Conservation (phyloP, 2,113 vertebrate genomes). For the Uria aalge region DNA sequence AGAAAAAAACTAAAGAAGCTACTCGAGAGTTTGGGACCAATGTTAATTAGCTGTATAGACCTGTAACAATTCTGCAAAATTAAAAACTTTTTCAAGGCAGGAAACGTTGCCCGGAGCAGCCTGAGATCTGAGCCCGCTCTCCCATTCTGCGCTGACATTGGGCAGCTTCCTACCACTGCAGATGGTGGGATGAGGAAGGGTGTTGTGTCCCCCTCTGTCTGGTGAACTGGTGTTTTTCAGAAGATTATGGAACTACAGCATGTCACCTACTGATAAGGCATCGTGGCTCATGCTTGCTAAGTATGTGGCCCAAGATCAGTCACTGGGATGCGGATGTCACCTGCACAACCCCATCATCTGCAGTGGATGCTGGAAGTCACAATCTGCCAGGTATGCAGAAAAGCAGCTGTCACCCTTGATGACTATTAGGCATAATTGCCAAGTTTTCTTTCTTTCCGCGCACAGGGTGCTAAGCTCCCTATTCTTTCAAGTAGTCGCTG, state of each 20-base stretch:
- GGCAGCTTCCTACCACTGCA: neutral
- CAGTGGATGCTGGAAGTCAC: neutral
- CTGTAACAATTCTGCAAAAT: neutral
- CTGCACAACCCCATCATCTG: neutral
- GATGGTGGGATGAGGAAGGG: neutral
- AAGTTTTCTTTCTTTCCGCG: neutral
- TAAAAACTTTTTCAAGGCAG: neutral
- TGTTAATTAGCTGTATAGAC: neutral
- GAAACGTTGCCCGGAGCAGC: neutral
- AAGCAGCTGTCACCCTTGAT: neutral
- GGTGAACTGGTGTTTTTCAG: neutral
- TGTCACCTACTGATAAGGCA: neutral
- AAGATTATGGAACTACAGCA: neutral
- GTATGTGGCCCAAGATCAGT: rapidly evolving
- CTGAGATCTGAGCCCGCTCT: neutral
- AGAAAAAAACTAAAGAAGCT: neutral
- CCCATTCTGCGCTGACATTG: rapidly evolving
- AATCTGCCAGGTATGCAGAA: neutral
- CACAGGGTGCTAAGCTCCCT: neutral
- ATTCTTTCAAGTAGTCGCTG: neutral
- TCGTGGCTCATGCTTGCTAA: rapidly evolving
- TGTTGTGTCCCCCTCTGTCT: neutral
- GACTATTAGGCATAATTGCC: neutral
- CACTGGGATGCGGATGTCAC: neutral
- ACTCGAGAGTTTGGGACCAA: neutral